Evolutionary conservation across 2,888 invertebrate genomes (phyloP).

Genomic region (Eristalis tenax): DNA sequence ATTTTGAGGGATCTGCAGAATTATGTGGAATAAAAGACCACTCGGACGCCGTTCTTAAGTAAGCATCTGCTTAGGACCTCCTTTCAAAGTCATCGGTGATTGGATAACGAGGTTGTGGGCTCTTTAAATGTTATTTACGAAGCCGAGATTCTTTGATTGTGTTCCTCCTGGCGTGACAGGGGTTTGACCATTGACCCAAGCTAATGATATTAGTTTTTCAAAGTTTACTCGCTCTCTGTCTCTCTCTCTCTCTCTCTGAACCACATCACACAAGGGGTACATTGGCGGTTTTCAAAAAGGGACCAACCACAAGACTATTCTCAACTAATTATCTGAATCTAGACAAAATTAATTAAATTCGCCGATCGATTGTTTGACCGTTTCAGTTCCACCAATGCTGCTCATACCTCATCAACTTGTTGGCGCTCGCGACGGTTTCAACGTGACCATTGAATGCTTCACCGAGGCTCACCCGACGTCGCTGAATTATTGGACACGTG

Average conservation of each 20-base stretch:
- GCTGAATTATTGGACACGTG: conserved; percentile 93
- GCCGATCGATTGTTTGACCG: conserved; percentile 60
- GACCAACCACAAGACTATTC: not conserved
- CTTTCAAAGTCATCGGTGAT: conserved; percentile 21
- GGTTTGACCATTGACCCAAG: not conserved
- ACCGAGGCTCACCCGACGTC: conserved; percentile 96
- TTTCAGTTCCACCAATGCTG: conserved; percentile 92
- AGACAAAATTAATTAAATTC: conserved; percentile 63
- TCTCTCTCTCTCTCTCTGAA: not conserved
- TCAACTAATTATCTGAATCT: conserved; percentile 74
- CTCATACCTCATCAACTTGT: conserved; percentile 95
- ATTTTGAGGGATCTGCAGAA: not conserved
- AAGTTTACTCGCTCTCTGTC: not conserved
- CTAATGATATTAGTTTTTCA: not conserved
- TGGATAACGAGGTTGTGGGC: conserved; percentile 12
- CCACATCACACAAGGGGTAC: not conserved
- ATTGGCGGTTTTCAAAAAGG: not conserved
- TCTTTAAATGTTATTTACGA: not conserved
- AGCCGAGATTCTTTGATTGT: not conserved
- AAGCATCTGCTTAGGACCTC: conserved; percentile 6
- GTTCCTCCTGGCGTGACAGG: not conserved
- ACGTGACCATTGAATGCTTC: conserved; percentile 93
- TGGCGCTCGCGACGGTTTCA: conserved; percentile 91
- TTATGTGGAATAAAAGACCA: not conserved
- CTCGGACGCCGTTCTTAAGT: conserved; percentile 16